Evolutionary conservation across 2,888 invertebrate genomes (phyloP).

Genomic region (Pachliopta kotzebuea): DNA sequence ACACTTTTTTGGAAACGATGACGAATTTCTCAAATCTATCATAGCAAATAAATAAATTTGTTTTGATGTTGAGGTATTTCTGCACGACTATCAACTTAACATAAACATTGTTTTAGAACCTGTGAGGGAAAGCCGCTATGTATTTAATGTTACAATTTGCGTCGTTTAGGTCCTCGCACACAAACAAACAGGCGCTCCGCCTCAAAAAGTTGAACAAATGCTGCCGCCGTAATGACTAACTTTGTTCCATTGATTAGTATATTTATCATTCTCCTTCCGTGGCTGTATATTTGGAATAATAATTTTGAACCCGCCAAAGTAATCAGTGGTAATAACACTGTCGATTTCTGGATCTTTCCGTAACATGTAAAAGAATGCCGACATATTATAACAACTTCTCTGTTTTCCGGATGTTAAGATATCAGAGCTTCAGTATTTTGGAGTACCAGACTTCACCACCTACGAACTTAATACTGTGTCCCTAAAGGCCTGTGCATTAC

Average conservation of each 20-base stretch:
- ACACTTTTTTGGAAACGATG: no score
- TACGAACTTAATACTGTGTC: not conserved
- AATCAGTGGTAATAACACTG: conserved; percentile 24
- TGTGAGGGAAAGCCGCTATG: not conserved
- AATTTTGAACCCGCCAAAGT: conserved; percentile 1
- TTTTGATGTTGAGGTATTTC: not conserved
- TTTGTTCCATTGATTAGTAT: conserved; percentile 19
- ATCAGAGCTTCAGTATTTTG: no score
- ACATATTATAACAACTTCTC: not conserved
- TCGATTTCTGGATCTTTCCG: not conserved
- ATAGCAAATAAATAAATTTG: not conserved
- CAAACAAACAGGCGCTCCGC: conserved; percentile 19
- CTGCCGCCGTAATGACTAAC: conserved; percentile 12
- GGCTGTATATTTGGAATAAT: conserved; percentile 14
- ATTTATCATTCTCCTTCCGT: conserved; percentile 12
- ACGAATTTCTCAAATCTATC: no score
- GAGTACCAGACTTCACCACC: no score
- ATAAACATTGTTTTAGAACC: not conserved
- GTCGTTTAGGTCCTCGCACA: conserved; percentile 10
- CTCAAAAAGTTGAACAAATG: conserved; percentile 21
- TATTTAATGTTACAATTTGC: conserved; percentile 24
- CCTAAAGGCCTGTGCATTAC: not conserved
- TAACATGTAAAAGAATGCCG: not conserved
- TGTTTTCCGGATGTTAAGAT: no score
- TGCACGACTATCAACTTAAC: not conserved